These are phyloP conservation scores for Alcedo atthis DNA, from an alignment of 2,797 vertebrate genomes.

Conservation along the genomic window DNA sequence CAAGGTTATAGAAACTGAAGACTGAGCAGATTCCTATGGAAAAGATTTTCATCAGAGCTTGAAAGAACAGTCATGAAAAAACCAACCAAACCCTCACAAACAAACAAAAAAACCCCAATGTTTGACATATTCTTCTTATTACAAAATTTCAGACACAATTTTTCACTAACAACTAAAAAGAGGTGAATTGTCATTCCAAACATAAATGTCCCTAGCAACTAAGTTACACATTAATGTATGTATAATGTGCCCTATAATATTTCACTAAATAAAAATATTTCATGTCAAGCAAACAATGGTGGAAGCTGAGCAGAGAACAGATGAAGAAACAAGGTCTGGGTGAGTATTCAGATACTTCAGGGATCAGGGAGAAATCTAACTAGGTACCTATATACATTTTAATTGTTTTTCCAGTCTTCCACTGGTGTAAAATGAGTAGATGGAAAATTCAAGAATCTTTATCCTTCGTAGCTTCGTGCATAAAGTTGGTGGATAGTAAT, in stretches of 20 bases:
- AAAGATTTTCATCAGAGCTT: background rate
- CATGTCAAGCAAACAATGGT: background rate
- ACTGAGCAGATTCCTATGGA: background rate
- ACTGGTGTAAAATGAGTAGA: constrained; percentile 29
- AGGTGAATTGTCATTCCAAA: background rate
- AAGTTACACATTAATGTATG: background rate
- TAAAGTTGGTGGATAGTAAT: constrained; percentile 21
- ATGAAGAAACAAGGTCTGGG: background rate
- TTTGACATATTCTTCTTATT: background rate
- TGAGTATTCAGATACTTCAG: background rate
- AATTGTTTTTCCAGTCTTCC: constrained; percentile 47
- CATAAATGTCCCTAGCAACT: background rate
- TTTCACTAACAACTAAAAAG: background rate
- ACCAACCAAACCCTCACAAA: no score
- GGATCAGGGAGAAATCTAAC: background rate
- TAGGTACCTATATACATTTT: background rate
- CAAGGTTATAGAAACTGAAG: background rate
- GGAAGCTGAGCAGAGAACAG: background rate
- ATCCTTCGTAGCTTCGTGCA: constrained; percentile 5
- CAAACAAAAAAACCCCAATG: background rate
- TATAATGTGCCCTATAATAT: background rate
- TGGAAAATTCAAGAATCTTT: constrained; percentile 57
- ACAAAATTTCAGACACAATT: background rate
- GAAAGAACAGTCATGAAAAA: background rate
- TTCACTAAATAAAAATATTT: background rate